Percentiles rank a stretch among this genome's conserved stretches.
Conservation (phyloP, 2,797 vertebrate genomes). For the Selene dorsalis region DNA sequence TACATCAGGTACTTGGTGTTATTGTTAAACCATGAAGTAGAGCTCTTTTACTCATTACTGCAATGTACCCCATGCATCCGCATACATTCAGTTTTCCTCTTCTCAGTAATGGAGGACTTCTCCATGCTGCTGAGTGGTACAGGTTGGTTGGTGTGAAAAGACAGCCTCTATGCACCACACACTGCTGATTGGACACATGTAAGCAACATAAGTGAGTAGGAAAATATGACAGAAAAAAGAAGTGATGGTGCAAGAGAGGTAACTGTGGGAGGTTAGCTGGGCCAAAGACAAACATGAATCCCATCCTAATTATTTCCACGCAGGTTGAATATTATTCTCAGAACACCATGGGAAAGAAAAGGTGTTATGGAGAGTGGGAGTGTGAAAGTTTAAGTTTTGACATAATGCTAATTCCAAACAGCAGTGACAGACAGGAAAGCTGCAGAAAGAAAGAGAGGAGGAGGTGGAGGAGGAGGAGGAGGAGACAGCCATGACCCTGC, state of each 20-base stretch:
- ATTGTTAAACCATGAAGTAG: conserved; percentile 27
- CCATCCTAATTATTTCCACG: conserved; percentile 73
- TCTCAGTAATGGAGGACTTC: conserved; percentile 35
- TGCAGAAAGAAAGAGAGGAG: conserved; percentile 5
- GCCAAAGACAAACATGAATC: conserved; percentile 61
- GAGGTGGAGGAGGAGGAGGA: conserved; percentile 18
- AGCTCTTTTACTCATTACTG: conserved; percentile 44
- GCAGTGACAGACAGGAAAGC: conserved; percentile 29
- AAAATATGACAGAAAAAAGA: conserved; percentile 47
- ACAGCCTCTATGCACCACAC: conserved; percentile 6
- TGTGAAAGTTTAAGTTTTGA: conserved; percentile 69
- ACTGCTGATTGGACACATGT: conserved; percentile 43
- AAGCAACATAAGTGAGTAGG: conserved; percentile 47
- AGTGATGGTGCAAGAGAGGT: conserved; percentile 22
- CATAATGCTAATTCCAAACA: conserved; percentile 60
- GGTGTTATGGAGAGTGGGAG: conserved; percentile 56
- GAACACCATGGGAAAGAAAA: conserved; percentile 56
- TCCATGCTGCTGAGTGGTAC: conserved; percentile 13
- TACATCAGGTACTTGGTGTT: conserved; percentile 5
- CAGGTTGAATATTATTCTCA: conserved; percentile 44
- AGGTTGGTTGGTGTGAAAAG: conserved; percentile 33
- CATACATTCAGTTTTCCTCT: conserved; percentile 12
- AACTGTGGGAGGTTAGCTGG: conserved; percentile 62
- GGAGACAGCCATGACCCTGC: conserved; percentile 8
- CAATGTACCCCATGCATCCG: conserved; percentile 8